These are phyloP conservation scores for Etheostoma cragini DNA, from an alignment of 2,113 vertebrate species.

Conservation along the genomic window DNA sequence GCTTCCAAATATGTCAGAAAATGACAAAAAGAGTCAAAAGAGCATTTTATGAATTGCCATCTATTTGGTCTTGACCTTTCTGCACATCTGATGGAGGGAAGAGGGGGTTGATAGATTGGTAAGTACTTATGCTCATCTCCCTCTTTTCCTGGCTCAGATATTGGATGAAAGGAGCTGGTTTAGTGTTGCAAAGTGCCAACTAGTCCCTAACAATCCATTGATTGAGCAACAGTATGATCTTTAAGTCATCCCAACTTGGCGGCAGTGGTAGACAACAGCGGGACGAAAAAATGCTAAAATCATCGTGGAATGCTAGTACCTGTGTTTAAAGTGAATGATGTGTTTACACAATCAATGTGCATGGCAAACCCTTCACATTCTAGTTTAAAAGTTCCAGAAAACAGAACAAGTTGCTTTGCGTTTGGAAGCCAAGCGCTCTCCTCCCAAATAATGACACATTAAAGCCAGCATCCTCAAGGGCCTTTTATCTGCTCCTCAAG, in stretches of 20 bases:
- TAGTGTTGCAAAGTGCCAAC: no score
- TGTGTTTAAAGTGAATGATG: background rate
- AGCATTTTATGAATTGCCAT: background rate
- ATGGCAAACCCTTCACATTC: background rate
- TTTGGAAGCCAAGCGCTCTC: slow-evolving; percentile 40
- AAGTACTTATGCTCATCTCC: no score
- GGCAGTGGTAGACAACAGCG: background rate
- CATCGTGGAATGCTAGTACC: background rate
- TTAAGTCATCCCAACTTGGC: background rate
- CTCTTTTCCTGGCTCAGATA: no score
- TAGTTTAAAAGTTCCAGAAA: slow-evolving; percentile 28
- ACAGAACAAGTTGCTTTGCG: slow-evolving; percentile 16
- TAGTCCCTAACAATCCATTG: no score
- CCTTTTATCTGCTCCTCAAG: slow-evolving; percentile 68
- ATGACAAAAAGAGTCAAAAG: no score
- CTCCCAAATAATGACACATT: slow-evolving; percentile 74
- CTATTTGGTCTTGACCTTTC: no score
- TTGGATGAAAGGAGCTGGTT: no score
- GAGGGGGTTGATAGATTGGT: no score
- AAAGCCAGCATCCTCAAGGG: slow-evolving; percentile 66
- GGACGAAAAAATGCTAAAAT: no score
- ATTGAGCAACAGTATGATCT: no score
- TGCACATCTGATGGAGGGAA: no score
- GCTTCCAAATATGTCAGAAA: background rate
- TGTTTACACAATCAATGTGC: background rate